Conservation (phyloP, 2,888 invertebrate genomes). For the Choristoneura rosaceana region DNA sequence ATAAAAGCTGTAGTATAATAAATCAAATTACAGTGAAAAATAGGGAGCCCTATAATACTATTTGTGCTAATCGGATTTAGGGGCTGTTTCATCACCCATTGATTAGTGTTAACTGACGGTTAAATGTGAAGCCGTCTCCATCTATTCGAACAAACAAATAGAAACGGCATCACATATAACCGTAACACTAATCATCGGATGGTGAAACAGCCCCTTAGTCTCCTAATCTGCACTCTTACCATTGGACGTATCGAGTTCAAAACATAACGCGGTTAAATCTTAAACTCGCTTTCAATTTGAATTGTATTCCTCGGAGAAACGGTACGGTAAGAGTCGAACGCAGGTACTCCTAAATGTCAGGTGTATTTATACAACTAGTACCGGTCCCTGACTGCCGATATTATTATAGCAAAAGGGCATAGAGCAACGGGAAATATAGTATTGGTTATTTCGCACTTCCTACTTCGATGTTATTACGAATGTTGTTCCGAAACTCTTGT, state of each 20-base stretch:
- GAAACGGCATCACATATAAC: no score
- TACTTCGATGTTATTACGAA: not conserved
- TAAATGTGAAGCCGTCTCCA: no score
- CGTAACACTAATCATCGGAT: no score
- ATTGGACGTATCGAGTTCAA: not conserved
- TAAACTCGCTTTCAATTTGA: not conserved
- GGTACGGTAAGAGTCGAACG: conserved; percentile 3
- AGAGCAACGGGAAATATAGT: conserved; percentile 23
- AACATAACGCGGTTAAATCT: not conserved
- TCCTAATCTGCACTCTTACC: not conserved
- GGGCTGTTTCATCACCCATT: no score
- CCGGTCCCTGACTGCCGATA: conserved; percentile 31
- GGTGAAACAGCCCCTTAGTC: no score
- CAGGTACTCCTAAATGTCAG: conserved; percentile 29
- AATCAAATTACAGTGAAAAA: no score
- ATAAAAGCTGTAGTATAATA: no score
- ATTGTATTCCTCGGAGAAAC: not conserved
- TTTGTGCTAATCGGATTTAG: no score
- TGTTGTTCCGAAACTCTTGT: not conserved
- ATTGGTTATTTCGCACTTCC: not conserved
- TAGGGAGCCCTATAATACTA: no score
- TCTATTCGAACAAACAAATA: no score
- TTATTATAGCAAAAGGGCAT: conserved; percentile 38
- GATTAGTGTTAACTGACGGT: no score
- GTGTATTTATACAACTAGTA: conserved; percentile 35